phyloP scores from a whole-genome alignment of 1,140 invertebrate genomes.

The Tetragnatha versicolor region DNA sequence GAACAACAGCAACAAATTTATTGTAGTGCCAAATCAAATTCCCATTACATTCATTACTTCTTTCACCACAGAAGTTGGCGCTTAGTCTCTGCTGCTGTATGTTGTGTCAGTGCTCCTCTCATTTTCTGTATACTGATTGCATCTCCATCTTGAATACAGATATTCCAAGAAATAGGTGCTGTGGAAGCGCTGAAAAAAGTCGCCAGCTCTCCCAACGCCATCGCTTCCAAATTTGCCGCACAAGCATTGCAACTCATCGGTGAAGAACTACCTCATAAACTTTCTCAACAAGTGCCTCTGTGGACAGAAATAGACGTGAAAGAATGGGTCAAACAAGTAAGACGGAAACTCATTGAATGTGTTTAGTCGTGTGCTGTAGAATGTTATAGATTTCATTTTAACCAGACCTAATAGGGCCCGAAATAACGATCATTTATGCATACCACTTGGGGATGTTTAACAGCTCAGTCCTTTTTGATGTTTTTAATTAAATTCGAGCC shows the following conservation, averaged over 20 bases:
- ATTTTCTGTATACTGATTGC: not conserved
- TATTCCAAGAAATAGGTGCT: conserved; percentile 93
- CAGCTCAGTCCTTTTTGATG: too few species aligned
- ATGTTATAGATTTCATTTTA: too few species aligned
- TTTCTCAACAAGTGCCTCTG: conserved; percentile 96
- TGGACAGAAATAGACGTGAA: conserved; percentile 96
- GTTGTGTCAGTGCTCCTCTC: not conserved
- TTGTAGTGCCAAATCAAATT: too few species aligned
- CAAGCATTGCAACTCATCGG: conserved; percentile 94
- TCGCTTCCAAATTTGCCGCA: conserved; percentile 96
- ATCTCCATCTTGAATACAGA: conserved; percentile 61
- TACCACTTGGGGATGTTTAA: too few species aligned
- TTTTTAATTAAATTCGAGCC: too few species aligned
- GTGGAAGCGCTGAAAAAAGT: conserved; percentile 95
- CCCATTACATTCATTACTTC: too few species aligned
- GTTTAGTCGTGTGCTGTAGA: too few species aligned
- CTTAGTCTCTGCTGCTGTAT: not conserved
- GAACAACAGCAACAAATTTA: too few species aligned
- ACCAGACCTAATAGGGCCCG: too few species aligned
- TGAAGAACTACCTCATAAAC: conserved; percentile 94
- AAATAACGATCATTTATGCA: too few species aligned
- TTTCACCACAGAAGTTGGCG: too few species aligned
- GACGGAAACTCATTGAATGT: too few species aligned
- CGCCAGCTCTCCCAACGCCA: conserved; percentile 96
- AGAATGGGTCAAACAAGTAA: conserved; percentile 93